These are phyloP conservation scores for Bucco capensis DNA, from an alignment of 2,113 vertebrate species.

Conservation along the genomic window DNA sequence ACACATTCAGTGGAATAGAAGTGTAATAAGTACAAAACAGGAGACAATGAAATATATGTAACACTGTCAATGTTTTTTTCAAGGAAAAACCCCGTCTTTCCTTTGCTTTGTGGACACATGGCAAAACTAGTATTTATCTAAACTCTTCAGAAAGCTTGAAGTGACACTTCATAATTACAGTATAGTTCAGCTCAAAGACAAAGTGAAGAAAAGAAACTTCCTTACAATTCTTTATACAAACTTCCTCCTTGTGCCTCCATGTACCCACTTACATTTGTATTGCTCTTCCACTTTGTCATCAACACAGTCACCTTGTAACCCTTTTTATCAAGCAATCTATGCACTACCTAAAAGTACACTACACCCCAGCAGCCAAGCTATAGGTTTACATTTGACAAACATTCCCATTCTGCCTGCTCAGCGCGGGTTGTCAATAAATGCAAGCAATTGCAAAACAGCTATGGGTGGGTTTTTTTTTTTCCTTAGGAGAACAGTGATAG, in stretches of 20 bases:
- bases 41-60: background rate
- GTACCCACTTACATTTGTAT: slow-evolving; percentile 1
- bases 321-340: slow-evolving; percentile 75
- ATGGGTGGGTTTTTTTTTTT: slow-evolving; percentile 17
- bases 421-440: slow-evolving; percentile 76
- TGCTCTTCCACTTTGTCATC: slow-evolving; percentile 51
- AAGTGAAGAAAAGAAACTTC: slow-evolving; percentile 58
- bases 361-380: slow-evolving; percentile 61
- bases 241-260: slow-evolving; percentile 31
- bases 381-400: slow-evolving; percentile 83
- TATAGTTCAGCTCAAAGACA: slow-evolving; percentile 45
- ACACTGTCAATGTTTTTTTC: background rate
- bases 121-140: slow-evolving; percentile 33
- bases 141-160: slow-evolving; percentile 52
- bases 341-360: slow-evolving; percentile 64
- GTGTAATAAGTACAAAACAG: background rate
- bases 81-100: background rate
- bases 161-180: slow-evolving; percentile 57
- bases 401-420: slow-evolving; percentile 75
- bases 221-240: slow-evolving; percentile 47
- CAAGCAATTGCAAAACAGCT: slow-evolving; percentile 68
- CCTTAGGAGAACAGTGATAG: slow-evolving; percentile 62
- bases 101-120: slow-evolving; percentile 17
- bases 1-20: background rate
- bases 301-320: slow-evolving; percentile 70